Base-by-base conservation (phyloP, 2,888 invertebrate species). In the Phasia obesa region DNA sequence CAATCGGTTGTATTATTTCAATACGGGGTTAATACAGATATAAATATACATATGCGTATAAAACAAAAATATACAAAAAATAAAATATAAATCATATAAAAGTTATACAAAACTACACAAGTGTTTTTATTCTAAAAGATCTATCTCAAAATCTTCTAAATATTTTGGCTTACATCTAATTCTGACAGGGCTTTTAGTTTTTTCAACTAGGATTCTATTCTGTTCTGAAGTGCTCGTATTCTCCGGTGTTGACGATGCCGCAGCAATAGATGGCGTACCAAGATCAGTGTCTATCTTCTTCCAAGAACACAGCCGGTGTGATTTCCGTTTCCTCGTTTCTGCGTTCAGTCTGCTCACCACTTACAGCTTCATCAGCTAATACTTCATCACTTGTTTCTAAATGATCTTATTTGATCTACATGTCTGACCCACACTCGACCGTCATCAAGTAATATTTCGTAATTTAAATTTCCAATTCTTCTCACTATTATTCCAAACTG, bases 361-460 rank as follows among this genome's bases (percentile, higher is more conserved):
- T 35, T 19, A 35, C 35, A 38, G 9, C 17, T 27, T 53, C 11
- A 53, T 53, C 21, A 53, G 7, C 15, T 38, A 38, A 38, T 38
- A 27, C 15, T 27, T 53, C 23, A 9, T 27, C 21, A 27, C 7
- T 4, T 13, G 31, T 47, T 17, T 47, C 62, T 60, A 19, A 77
- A 27, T 35, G 53, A 53, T 31, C 70, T 38, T 13, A 77, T 77
- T 71, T 80, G 84, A 31, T 84, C 77, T 27, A 62, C 57, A 73
- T 84, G 73, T 17, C 77, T 51, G 25, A 62, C 59, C 81, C 84
- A 84, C 5, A 69, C 4, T 17, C 81, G 64, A 13, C 55, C 65
- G 57, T 85, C 85, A 31, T 81, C 79, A 17, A 84, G 49, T 44
- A 57, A 15, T 5, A 84, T 60, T 47, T 73, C 44, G 38, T 80